Evolutionary conservation across 2,113 vertebrate species (phyloP).

Genomic region (Dolichotis patagonum): DNA sequence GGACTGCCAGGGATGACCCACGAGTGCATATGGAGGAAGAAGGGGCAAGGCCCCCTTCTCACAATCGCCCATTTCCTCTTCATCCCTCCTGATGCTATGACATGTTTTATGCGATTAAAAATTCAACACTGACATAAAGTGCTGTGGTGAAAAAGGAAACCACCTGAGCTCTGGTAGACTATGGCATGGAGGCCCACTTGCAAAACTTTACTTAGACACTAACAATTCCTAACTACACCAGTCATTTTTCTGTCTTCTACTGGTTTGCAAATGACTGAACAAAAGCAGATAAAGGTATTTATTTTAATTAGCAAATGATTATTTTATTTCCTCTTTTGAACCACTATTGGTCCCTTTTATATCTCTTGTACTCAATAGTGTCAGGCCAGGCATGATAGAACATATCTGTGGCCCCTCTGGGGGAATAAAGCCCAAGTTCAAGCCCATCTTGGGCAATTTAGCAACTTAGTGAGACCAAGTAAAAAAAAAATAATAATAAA

Average conservation of each 20-base stretch:
- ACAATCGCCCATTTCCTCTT: neutral
- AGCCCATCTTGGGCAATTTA: neutral
- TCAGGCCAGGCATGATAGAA: neutral
- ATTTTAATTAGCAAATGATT: neutral
- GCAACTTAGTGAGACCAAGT: neutral
- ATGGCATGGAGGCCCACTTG: neutral
- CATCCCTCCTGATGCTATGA: neutral
- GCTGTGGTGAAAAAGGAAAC: neutral
- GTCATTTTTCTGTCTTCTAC: neutral
- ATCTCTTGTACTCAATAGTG: neutral
- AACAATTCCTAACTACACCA: neutral
- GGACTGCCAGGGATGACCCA: neutral
- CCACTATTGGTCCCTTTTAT: neutral
- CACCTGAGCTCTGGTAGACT: neutral
- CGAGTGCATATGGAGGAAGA: neutral
- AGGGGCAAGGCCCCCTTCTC: neutral
- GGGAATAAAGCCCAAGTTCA: neutral
- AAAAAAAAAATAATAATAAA: neutral
- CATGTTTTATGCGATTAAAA: neutral
- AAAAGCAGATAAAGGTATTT: neutral
- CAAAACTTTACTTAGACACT: neutral
- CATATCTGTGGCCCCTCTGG: neutral
- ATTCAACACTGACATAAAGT: neutral
- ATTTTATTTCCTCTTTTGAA: neutral
- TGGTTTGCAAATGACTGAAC: neutral